Conservation (phyloP, 1,140 invertebrate genomes). For the Drosophila carrolli region DNA sequence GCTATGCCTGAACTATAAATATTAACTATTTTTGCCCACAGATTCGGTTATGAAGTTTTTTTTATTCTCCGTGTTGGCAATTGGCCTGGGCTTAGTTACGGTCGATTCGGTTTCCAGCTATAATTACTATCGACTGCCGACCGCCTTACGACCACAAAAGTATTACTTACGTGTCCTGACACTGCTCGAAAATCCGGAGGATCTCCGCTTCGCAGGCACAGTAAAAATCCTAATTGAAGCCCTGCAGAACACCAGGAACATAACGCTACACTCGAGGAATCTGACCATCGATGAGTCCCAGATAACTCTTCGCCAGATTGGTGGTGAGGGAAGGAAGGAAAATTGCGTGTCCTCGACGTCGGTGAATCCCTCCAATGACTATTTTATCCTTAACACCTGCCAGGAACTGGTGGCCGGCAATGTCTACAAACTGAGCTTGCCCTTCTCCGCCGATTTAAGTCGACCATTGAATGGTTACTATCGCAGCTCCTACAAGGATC, state of each 20-base stretch:
- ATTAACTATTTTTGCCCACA: not conserved
- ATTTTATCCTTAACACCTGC: constrained; percentile 87
- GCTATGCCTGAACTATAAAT: not conserved
- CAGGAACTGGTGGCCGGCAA: constrained; percentile 85
- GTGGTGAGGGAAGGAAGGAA: constrained; percentile 32
- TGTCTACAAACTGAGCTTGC: constrained; percentile 88
- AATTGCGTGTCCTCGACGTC: constrained; percentile 79
- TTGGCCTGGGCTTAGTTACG: constrained; percentile 24
- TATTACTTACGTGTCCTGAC: constrained; percentile 89
- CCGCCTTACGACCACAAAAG: constrained; percentile 87
- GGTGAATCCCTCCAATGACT: constrained; percentile 85
- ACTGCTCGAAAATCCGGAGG: constrained; percentile 85
- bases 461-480: constrained; percentile 90
- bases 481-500: constrained; percentile 90
- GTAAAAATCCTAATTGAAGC: constrained; percentile 87
- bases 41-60: constrained; percentile 51
- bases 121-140: constrained; percentile 87
- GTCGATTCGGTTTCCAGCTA: constrained; percentile 21
- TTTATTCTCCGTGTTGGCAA: constrained; percentile 23
- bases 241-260: constrained; percentile 86
- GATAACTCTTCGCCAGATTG: not conserved
- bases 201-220: constrained; percentile 85
- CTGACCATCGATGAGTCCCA: constrained; percentile 2
- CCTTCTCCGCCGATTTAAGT: constrained; percentile 87
- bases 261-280: constrained; percentile 88